phyloP scores from a whole-genome alignment of 2,113 vertebrate species.

The Sigmodon hispidus region DNA sequence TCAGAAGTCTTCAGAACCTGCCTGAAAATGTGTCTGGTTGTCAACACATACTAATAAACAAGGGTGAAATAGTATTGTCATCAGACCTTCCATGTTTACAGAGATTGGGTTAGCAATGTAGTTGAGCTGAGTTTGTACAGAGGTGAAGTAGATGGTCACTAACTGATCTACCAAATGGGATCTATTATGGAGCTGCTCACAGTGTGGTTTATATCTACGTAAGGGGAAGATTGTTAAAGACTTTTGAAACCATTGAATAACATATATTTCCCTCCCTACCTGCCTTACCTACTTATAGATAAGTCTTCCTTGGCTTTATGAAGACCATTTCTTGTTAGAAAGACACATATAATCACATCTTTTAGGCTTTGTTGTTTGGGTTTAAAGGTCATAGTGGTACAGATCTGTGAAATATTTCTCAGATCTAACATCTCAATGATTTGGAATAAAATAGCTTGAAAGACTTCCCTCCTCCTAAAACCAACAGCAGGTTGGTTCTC shows the following conservation, averaged over 20 bases:
- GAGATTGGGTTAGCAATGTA: slow-evolving; percentile 2
- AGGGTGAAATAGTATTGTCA: slow-evolving; percentile 41
- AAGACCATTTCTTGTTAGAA: slow-evolving; percentile 48
- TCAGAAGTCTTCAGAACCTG: slow-evolving; percentile 50
- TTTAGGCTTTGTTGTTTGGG: slow-evolving; percentile 20
- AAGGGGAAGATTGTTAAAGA: slow-evolving; percentile 15
- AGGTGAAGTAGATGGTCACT: not conserved
- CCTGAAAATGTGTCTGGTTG: slow-evolving; percentile 61
- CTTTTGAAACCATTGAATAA: not conserved
- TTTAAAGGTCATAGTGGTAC: not conserved
- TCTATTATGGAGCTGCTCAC: not conserved
- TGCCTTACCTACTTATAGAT: not conserved
- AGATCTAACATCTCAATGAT: slow-evolving; percentile 70
- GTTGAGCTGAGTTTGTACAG: not conserved
- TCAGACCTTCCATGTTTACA: not conserved
- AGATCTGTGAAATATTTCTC: slow-evolving; percentile 59
- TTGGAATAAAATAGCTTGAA: slow-evolving; percentile 61
- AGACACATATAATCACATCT: slow-evolving; percentile 32
- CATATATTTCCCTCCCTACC: not conserved
- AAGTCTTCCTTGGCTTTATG: slow-evolving; percentile 18
- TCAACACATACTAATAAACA: slow-evolving; percentile 76
- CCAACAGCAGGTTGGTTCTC: slow-evolving; percentile 28
- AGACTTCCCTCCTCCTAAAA: not conserved
- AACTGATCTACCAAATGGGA: not conserved
- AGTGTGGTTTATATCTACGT: not conserved